phyloP scores from a whole-genome alignment of 2,113 vertebrate species.

The Symphodus melops region DNA sequence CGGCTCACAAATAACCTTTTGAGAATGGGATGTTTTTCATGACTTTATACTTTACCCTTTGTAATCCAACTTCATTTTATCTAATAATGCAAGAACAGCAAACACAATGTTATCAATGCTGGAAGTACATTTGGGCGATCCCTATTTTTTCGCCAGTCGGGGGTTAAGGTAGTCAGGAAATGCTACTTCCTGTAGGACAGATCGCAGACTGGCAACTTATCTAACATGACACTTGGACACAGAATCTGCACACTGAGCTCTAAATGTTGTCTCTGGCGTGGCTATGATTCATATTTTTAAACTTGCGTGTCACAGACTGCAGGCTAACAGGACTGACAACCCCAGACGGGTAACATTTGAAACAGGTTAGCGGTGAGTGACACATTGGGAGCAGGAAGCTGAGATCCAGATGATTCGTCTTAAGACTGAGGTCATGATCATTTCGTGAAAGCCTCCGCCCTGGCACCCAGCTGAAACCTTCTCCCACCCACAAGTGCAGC shows the following conservation, averaged over 20 bases:
- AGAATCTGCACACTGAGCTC: background rate
- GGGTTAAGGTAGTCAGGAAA: constrained; percentile 56
- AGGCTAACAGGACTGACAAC: constrained; percentile 23
- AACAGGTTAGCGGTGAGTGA: constrained; percentile 55
- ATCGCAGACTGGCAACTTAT: constrained; percentile 36
- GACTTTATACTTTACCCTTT: constrained; percentile 1
- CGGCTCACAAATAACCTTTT: background rate
- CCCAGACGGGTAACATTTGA: constrained; percentile 41
- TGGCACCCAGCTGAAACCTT: constrained; percentile 32
- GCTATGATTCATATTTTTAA: constrained; percentile 55
- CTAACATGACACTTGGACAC: constrained; percentile 36
- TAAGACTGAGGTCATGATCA: constrained; percentile 14
- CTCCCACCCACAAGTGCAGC: constrained; percentile 18
- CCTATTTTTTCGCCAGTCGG: background rate
- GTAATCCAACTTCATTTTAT: constrained; percentile 26
- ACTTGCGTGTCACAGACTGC: constrained; percentile 26
- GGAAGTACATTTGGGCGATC: background rate
- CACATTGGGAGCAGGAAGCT: constrained; percentile 55
- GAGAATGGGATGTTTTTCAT: constrained; percentile 31
- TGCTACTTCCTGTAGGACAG: constrained; percentile 61
- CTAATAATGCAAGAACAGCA: background rate
- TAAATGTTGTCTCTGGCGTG: constrained; percentile 9
- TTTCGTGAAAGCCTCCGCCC: constrained; percentile 48
- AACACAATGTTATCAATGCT: background rate
- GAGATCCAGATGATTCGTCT: constrained; percentile 24